Conservation (phyloP, 2,797 vertebrate species). For the Dermochelys coriacea region DNA sequence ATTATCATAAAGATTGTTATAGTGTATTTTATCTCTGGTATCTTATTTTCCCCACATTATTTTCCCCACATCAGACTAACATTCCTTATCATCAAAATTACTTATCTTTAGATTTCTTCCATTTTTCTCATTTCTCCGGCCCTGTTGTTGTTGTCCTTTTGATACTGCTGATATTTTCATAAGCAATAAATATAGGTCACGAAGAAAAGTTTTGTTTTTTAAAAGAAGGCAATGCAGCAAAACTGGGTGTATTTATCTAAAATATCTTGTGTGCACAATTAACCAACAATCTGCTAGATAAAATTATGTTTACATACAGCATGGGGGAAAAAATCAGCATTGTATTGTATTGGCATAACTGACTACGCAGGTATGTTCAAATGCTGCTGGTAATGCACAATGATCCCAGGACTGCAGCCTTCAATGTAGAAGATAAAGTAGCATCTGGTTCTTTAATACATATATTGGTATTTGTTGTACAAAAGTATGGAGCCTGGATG, state of each 20-base stretch:
- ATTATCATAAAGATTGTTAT: conserved; percentile 80
- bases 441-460: not conserved
- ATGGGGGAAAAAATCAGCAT: not conserved
- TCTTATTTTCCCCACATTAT: conserved; percentile 62
- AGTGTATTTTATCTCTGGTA: conserved; percentile 68
- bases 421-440: not conserved
- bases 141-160: conserved; percentile 1
- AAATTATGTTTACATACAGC: not conserved
- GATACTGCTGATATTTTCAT: not conserved
- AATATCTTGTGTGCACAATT: not conserved
- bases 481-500: not conserved
- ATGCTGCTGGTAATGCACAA: not conserved
- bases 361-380: not conserved
- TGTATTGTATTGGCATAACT: not conserved
- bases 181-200: conserved; percentile 20
- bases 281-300: not conserved
- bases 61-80: conserved; percentile 43
- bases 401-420: not conserved
- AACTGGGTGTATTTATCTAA: not conserved
- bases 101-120: conserved; percentile 46
- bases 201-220: conserved; percentile 11
- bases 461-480: not conserved
- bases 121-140: conserved; percentile 30
- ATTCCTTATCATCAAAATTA: conserved; percentile 58
- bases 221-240: conserved; percentile 9